Conservation (phyloP, 1,140 invertebrate species). For the Drosophila triauraria region DNA sequence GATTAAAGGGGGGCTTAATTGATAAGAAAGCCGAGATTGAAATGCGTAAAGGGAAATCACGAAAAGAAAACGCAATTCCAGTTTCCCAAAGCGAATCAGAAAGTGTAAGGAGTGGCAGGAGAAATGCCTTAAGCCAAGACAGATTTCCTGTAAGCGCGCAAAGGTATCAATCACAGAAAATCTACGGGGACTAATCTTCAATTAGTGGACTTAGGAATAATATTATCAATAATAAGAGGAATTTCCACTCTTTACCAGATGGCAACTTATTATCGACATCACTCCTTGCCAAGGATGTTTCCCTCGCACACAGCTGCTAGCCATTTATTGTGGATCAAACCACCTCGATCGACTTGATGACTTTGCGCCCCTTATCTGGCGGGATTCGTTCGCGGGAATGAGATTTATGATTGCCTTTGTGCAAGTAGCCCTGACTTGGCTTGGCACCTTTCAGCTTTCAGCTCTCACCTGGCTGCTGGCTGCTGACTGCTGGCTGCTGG, state of each 20-base stretch:
- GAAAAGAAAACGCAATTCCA: slow-evolving; percentile 23
- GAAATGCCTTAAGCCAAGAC: neutral
- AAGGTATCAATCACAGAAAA: neutral
- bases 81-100: slow-evolving; percentile 5
- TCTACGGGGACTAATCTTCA: too few relatives aligned
- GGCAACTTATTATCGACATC: neutral
- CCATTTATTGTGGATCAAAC: slow-evolving; percentile 34
- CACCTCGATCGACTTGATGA: slow-evolving; percentile 37
- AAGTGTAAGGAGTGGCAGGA: neutral
- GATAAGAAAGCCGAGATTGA: slow-evolving; percentile 52
- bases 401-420: slow-evolving; percentile 53
- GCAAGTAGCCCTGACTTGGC: slow-evolving; percentile 32
- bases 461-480: neutral
- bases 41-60: slow-evolving; percentile 29
- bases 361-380: slow-evolving; percentile 10
- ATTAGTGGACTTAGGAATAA: neutral
- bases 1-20: slow-evolving; percentile 32
- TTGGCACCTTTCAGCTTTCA: slow-evolving; percentile 35
- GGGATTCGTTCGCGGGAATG: slow-evolving; percentile 29
- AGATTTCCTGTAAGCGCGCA: neutral
- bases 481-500: neutral
- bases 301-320: slow-evolving; percentile 9
- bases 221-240: neutral
- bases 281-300: neutral
- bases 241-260: too few relatives aligned